Base-by-base conservation (phyloP, 2,888 invertebrate species). In the Ochropleura plecta region DNA sequence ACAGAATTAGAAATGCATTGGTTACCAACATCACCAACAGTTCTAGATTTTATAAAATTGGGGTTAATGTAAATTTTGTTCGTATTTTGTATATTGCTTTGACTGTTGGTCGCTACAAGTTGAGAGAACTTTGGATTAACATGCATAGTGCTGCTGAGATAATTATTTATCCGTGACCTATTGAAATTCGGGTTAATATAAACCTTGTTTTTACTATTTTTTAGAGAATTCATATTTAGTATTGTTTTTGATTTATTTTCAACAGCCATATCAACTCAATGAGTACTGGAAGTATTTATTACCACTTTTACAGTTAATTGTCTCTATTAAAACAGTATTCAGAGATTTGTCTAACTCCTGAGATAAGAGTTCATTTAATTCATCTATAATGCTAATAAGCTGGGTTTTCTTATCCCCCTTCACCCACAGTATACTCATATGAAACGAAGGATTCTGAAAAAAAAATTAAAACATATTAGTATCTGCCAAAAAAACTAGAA, bases 401-500 rank as follows among this genome's bases (percentile, higher is more conserved):
- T 96, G 90, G 42, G 94, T 89, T 86, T 97, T 96, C 83, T 97
- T 94, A 92, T 98, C 97, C 0, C 98, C 98, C 71, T 97, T 94
- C 78, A 97, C 97, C 98, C 99, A 99, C 16, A 98, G 95, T 83
- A 99, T 95, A 91, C 99, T 99, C 88, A 98, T 97, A 91, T 99
- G 99, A 94, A 98, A 98, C 4, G 98, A 98, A 40, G 98, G 98
- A 90, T 98, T 97, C 98, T 98, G 92, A 86, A 97, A 97, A 53
- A n/a, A 55, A 7, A 63, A 73, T 60, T 10, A 40, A 57, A 60
- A 57, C 5, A 42, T 51, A 78, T 46, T 30, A 30, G 1, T 30
- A 57, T n/a, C 7, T 16, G 51, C 5, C 10, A 62, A 44, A 20
- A 46, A 53, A n/a, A n/a, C n/a, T n/a, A n/a, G n/a, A n/a, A 30